A percentile compares a stretch with the other conserved stretches of the same genome.
Conservation (phyloP, 2,797 vertebrate genomes). For the Enteromius viviparus region DNA sequence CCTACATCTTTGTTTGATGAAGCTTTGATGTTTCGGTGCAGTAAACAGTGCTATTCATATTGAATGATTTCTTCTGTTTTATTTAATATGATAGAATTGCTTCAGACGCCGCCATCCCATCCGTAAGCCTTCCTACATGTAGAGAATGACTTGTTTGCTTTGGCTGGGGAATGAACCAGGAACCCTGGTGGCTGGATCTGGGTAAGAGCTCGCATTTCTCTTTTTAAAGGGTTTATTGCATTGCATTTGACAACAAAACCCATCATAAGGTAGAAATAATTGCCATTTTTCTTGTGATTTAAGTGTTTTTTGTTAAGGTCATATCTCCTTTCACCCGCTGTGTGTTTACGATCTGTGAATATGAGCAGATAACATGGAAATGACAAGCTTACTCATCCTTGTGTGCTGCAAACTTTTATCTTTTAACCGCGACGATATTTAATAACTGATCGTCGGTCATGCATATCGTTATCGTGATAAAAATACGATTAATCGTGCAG, state of each 20-base stretch:
- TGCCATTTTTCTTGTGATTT: background rate
- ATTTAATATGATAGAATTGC: background rate
- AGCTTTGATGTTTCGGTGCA: background rate
- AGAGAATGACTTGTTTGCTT: conserved; percentile 84
- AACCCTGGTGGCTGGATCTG: conserved; percentile 92
- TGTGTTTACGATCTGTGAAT: background rate
- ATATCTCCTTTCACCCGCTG: background rate
- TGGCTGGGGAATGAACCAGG: conserved; percentile 86
- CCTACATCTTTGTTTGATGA: background rate
- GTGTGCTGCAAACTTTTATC: no score
- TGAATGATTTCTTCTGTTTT: background rate
- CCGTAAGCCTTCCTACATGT: conserved; percentile 22
- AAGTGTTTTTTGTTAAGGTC: background rate
- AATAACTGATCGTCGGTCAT: no score
- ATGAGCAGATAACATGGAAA: background rate
- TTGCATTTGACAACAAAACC: background rate
- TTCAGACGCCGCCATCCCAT: background rate
- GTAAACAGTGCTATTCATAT: background rate
- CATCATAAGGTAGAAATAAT: background rate
- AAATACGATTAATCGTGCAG: no score
- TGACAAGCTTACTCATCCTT: no score
- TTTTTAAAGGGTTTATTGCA: background rate
- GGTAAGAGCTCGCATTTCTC: conserved; percentile 75
- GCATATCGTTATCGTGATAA: no score
- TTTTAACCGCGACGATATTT: no score